Percentiles rank a stretch among this genome's conserved stretches.
phyloP scores from a whole-genome alignment of 1,140 invertebrate genomes.

The Microplitis demolitor region DNA sequence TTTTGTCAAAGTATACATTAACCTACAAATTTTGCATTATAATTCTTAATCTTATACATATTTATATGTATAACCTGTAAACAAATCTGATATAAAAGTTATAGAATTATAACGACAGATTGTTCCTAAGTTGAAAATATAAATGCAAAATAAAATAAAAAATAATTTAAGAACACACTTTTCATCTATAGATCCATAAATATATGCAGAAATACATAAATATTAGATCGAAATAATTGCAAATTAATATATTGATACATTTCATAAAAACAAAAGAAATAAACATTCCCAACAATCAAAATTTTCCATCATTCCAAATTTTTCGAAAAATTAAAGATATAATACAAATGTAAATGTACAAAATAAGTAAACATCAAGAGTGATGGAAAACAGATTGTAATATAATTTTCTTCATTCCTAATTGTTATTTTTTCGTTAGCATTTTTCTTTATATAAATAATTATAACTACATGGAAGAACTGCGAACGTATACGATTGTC shows the following conservation, averaged over 20 bases:
- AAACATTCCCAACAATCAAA: background rate
- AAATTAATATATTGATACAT: conserved; percentile 43
- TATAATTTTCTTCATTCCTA: conserved; percentile 11
- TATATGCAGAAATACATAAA: conserved; percentile 23
- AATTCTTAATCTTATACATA: too few relatives aligned
- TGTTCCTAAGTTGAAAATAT: background rate
- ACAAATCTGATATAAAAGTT: background rate
- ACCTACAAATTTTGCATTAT: too few relatives aligned
- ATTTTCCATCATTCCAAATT: background rate
- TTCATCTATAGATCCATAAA: conserved; percentile 17
- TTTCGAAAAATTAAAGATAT: background rate
- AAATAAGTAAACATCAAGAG: background rate
- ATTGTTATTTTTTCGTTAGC: background rate
- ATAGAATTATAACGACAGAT: background rate
- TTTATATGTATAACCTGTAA: too few relatives aligned
- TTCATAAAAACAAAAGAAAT: conserved; percentile 19
- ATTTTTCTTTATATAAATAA: background rate
- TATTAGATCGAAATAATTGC: conserved; percentile 39
- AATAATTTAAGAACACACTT: background rate
- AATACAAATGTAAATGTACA: conserved; percentile 4
- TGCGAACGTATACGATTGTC: conserved; percentile 11
- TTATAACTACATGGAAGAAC: background rate
- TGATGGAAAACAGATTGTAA: conserved; percentile 10
- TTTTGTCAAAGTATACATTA: too few relatives aligned
- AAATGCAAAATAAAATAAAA: background rate